Percentiles rank a stretch among this genome's conserved stretches.
Conservation (phyloP, 2,797 vertebrate genomes). For the Aselliscus stoliczkanus region DNA sequence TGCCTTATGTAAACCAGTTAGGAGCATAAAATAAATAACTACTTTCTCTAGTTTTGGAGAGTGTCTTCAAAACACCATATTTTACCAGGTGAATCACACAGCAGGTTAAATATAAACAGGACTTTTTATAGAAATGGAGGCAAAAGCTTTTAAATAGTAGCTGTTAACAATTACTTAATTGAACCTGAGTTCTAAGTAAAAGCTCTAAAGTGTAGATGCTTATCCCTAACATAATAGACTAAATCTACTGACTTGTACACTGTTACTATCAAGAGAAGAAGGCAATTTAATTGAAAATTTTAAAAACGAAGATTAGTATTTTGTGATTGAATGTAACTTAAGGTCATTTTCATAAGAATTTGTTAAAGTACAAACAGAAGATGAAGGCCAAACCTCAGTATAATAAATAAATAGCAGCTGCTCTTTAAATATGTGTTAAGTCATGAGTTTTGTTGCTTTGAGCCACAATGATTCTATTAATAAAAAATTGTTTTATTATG, state of each 20-base stretch:
- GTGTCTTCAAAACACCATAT: not conserved
- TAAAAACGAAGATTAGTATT: not conserved
- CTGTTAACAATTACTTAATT: not conserved
- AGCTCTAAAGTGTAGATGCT: not conserved
- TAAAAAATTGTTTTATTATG: constrained; percentile 16
- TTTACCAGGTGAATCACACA: constrained; percentile 8
- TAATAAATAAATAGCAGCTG: not conserved
- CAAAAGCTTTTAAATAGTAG: not conserved
- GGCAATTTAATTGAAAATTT: not conserved
- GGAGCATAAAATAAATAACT: not conserved
- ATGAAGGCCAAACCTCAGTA: not conserved
- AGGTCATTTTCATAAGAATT: constrained; percentile 29
- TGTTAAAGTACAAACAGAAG: not conserved
- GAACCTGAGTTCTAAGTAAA: not conserved
- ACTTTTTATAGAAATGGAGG: constrained; percentile 19
- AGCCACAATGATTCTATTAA: not conserved
- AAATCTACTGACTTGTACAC: not conserved
- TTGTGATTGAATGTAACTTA: not conserved
- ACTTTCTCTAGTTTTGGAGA: constrained; percentile 6
- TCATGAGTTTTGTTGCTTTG: constrained; percentile 27
- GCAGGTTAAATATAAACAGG: constrained; percentile 1
- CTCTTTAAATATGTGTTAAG: not conserved
- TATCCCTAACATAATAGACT: not conserved
- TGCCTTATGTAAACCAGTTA: not conserved
- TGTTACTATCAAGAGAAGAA: not conserved